A percentile compares a stretch with the other conserved stretches of the same genome.
Conservation (phyloP, 2,888 invertebrate species). For the Amorpha juglandis region DNA sequence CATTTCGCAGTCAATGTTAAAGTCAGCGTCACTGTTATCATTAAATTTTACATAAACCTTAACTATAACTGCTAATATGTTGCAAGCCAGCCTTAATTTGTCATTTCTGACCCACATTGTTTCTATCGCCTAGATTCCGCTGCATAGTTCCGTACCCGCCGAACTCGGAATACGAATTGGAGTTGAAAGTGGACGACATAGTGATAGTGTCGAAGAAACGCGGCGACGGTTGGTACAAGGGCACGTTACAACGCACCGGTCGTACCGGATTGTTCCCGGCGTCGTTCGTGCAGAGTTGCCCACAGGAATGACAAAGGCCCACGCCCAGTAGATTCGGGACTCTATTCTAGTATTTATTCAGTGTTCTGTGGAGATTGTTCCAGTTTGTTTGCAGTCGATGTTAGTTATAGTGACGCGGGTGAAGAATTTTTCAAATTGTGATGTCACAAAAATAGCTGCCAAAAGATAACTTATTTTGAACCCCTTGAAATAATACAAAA, state of each 20-base stretch:
- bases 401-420: too few species aligned
- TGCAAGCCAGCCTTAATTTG: too few species aligned
- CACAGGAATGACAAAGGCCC: conserved; percentile 59
- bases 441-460: too few species aligned
- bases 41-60: too few species aligned
- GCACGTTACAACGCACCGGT: conserved; percentile 94
- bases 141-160: conserved; percentile 98
- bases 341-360: conserved; percentile 40
- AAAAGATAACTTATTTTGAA: too few species aligned
- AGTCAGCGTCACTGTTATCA: too few species aligned
- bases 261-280: conserved; percentile 97
- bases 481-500: too few species aligned
- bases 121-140: conserved; percentile 86
- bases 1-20: too few species aligned
- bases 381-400: background rate
- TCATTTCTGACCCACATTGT: background rate
- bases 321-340: conserved; percentile 48
- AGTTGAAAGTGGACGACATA: conserved; percentile 94
- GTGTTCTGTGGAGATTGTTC: background rate
- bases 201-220: conserved; percentile 96
- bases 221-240: conserved; percentile 98
- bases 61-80: too few species aligned
- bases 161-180: conserved; percentile 96
- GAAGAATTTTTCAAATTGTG: too few species aligned
- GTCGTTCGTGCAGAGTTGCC: conserved; percentile 92